These are phyloP conservation scores for Fragum fragum DNA, from an alignment of 2,888 invertebrate genomes.

Conservation along the genomic window DNA sequence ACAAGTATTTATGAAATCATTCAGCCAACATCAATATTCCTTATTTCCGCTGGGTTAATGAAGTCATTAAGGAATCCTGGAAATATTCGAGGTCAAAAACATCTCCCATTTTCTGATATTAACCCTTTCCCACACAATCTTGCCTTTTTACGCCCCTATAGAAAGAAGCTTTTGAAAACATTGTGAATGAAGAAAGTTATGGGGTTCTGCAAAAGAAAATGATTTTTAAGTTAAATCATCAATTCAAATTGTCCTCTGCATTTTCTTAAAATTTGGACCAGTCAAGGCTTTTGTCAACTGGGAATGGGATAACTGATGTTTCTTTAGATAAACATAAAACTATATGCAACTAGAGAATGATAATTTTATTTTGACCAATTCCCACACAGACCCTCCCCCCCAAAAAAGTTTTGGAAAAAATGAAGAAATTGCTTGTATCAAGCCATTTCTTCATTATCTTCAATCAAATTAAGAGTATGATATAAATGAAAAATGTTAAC, in stretches of 20 bases:
- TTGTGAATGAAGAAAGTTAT: too few relatives aligned
- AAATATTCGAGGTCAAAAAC: not conserved
- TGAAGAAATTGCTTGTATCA: not conserved
- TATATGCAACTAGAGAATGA: too few relatives aligned
- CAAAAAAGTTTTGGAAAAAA: slow-evolving; percentile 8
- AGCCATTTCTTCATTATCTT: slow-evolving; percentile 1
- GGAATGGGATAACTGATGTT: not conserved
- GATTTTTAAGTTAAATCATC: too few relatives aligned
- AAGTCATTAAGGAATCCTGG: not conserved
- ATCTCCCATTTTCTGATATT: not conserved
- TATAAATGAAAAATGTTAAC: too few relatives aligned
- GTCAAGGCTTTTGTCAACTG: not conserved
- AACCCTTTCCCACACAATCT: too few relatives aligned
- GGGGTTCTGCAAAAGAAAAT: too few relatives aligned
- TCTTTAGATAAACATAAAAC: too few relatives aligned
- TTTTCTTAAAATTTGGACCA: not conserved
- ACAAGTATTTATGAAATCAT: slow-evolving; percentile 6
- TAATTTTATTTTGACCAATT: too few relatives aligned
- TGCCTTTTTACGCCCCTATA: too few relatives aligned
- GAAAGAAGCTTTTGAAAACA: too few relatives aligned
- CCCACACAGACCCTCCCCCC: too few relatives aligned
- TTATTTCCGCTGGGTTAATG: not conserved
- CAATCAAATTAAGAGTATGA: too few relatives aligned
- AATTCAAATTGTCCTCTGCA: not conserved
- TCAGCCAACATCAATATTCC: slow-evolving; percentile 3